Evolutionary conservation across 2,797 vertebrate species (phyloP).

Genomic region (Naso thynnoides): DNA sequence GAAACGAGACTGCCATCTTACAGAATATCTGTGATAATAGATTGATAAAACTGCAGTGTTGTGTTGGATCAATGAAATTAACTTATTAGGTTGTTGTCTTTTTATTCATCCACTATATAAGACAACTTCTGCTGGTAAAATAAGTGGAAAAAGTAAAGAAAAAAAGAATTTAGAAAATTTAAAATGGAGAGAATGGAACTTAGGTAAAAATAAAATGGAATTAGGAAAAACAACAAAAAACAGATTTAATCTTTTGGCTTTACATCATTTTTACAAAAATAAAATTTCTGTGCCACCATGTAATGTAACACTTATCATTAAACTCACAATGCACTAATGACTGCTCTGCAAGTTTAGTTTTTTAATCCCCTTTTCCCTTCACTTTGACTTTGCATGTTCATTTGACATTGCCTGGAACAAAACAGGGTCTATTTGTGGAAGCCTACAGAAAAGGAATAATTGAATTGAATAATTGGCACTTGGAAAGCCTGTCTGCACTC

Average conservation of each 20-base stretch:
- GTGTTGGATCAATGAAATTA: no score
- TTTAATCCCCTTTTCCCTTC: not conserved
- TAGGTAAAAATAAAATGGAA: no score
- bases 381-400: not conserved
- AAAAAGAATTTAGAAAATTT: no score
- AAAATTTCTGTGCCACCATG: not conserved
- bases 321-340: not conserved
- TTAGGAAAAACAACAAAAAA: no score
- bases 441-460: conserved; percentile 29
- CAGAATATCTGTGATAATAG: no score
- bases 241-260: not conserved
- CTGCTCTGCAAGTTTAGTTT: conserved; percentile 9
- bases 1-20: no score
- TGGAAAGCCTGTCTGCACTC: conserved; percentile 21
- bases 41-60: no score
- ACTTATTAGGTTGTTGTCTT: no score
- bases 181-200: no score
- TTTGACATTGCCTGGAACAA: conserved; percentile 38
- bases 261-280: not conserved
- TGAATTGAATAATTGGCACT: conserved; percentile 45
- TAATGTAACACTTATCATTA: not conserved
- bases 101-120: no score
- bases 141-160: no score
- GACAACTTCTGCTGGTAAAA: no score
- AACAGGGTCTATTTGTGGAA: conserved; percentile 15